Conservation (phyloP, 1,140 invertebrate genomes). For the Tribolium madens region DNA sequence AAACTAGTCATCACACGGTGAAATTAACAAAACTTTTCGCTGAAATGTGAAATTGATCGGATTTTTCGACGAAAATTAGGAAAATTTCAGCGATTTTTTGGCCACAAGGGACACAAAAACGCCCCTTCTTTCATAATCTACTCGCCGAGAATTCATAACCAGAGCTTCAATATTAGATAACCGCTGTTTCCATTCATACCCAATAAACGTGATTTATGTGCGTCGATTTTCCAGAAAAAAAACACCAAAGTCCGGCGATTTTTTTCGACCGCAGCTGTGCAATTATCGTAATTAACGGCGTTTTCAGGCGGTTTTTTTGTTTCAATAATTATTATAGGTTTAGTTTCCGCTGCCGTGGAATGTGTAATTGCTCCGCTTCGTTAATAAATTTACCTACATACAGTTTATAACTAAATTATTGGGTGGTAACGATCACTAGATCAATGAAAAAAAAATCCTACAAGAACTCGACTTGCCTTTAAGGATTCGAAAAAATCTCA, state of each 20-base stretch:
- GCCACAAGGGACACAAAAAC: constrained; percentile 22
- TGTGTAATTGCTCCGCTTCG: constrained; percentile 14
- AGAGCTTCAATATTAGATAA: constrained; percentile 54
- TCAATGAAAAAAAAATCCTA: background rate
- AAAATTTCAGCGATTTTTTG: constrained; percentile 7
- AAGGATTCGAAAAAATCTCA: background rate
- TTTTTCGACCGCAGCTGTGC: background rate
- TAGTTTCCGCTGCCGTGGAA: constrained; percentile 25
- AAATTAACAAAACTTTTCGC: background rate
- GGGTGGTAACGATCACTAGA: background rate
- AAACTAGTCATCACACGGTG: background rate
- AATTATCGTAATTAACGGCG: constrained; percentile 34
- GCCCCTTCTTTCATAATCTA: constrained; percentile 48
- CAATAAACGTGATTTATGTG: constrained; percentile 5
- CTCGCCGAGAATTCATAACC: constrained; percentile 53
- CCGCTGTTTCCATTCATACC: constrained; percentile 40
- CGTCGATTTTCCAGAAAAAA: background rate
- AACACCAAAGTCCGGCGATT: background rate
- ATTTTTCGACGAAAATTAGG: background rate
- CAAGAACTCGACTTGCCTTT: background rate
- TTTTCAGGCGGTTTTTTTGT: constrained; percentile 14
- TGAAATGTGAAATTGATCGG: no score
- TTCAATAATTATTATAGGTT: constrained; percentile 16
- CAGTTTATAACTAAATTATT: constrained; percentile 18
- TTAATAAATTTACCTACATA: constrained; percentile 37